phyloP scores from a whole-genome alignment of 1,140 invertebrate species.

The Oppia nitens region DNA sequence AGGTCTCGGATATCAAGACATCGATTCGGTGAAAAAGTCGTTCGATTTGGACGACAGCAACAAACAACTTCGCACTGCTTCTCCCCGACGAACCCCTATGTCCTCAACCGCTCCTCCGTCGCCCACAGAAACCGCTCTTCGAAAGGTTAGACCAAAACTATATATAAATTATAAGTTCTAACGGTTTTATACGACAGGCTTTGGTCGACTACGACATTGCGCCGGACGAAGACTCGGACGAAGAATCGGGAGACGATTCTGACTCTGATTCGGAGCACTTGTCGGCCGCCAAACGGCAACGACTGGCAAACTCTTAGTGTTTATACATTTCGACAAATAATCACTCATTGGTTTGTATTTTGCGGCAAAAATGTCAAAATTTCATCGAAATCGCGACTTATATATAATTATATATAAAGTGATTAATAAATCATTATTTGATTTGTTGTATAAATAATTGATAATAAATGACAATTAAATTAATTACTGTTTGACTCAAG shows the following conservation, averaged over 20 bases:
- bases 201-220: constrained; percentile 59
- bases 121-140: background rate
- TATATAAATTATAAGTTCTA: background rate
- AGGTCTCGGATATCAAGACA: background rate
- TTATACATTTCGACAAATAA: too few species aligned
- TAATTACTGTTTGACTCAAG: too few species aligned
- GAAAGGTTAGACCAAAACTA: background rate
- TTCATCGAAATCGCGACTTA: too few species aligned
- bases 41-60: background rate
- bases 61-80: background rate
- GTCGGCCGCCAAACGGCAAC: constrained; percentile 38
- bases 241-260: constrained; percentile 63
- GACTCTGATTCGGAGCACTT: constrained; percentile 34
- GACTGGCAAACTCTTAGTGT: constrained; percentile 27
- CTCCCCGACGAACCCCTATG: background rate
- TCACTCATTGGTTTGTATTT: too few species aligned
- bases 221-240: constrained; percentile 72
- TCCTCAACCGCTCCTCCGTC: background rate
- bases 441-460: too few species aligned
- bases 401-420: too few species aligned
- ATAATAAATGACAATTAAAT: too few species aligned
- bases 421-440: too few species aligned
- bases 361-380: too few species aligned
- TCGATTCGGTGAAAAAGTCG: background rate
- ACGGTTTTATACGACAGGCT: constrained; percentile 40